Base-by-base conservation (phyloP, 2,113 vertebrate species). In the Microcebus jonahi region DNA sequence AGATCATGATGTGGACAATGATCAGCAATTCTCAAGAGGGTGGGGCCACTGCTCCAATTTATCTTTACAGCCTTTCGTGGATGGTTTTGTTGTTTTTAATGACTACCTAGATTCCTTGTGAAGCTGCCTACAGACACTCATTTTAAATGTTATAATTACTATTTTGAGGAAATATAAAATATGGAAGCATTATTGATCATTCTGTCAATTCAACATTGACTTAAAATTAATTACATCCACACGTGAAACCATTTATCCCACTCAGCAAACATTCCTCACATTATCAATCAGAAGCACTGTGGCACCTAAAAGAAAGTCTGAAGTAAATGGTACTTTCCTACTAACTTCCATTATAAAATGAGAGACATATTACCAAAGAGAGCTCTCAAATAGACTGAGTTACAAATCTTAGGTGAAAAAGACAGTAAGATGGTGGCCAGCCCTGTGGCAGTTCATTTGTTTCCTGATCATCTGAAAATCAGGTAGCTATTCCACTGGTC, bases 401-500 rank as follows among this genome's bases (percentile, higher is more conserved):
- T 91, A 80, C 90, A 96, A 92, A 80, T 23, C 34, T 31, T 65
- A 50, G 34, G 48, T 77, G 53, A 94, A 94, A 91, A 96, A 68
- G 65, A 88, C 25, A 82, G 45, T 81, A 50, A 63, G 53, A 82
- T 5, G 70, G 59, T 36, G 81, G 42, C 65, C 34, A 82, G 34
- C 36, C 34, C 48, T 77, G 27, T 75, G 73, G 80, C n/a, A 90
- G 42, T 75, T 90, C 36, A 90, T 88, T 94, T 90, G 48, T 75
- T 96, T 91, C 65, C 48, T 29, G 31, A 81, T 79, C 70, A 87
- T 90, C 63, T 90, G 55, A 92, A 94, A 97, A 95, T 89, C 42
- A 87, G 63, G 80, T 84, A 21, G 57, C 88, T 92, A 12, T 87
- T 71, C 27, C 34, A 53, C 29, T 5, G 23, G 61, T 75, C 68